Evolutionary conservation across 37 sponge, comb jelly and placozoan genomes (phyloP).

Genomic region (Theonella swinhoei): DNA sequence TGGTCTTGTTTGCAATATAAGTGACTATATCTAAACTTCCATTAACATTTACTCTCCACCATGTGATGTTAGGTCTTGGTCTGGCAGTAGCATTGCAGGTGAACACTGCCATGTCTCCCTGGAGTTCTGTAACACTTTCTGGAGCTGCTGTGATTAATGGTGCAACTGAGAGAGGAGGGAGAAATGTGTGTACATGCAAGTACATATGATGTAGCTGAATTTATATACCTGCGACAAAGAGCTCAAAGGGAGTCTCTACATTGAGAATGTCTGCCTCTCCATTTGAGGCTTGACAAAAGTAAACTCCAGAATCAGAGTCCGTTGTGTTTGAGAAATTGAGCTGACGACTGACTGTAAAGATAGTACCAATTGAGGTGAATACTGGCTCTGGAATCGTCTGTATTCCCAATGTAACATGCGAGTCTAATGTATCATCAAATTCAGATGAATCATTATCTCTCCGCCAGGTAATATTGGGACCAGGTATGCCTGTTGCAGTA

Average conservation of each 20-base stretch:
- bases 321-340: constrained; percentile 17
- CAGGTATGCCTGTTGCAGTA: constrained; percentile 60
- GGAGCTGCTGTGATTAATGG: constrained; percentile 30
- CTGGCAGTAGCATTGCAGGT: constrained; percentile 43
- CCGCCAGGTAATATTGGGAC: constrained; percentile 46
- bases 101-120: constrained; percentile 16
- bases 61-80: constrained; percentile 61
- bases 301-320: constrained; percentile 49
- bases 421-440: not conserved
- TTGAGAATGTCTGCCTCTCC: constrained; percentile 3
- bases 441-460: not conserved
- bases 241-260: constrained; percentile 4
- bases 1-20: not conserved
- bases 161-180: constrained; percentile 35
- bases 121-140: constrained; percentile 3
- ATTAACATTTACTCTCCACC: constrained; percentile 32
- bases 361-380: not conserved
- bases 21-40: no score
- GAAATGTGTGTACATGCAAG: not conserved
- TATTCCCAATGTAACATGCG: not conserved
- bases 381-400: not conserved
- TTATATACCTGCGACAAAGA: constrained; percentile 48
- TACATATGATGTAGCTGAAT: not conserved
- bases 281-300: constrained; percentile 42
- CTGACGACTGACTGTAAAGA: not conserved